These are phyloP conservation scores for Ceramica pisi DNA, from an alignment of 2,888 invertebrate genomes.

Conservation along the genomic window DNA sequence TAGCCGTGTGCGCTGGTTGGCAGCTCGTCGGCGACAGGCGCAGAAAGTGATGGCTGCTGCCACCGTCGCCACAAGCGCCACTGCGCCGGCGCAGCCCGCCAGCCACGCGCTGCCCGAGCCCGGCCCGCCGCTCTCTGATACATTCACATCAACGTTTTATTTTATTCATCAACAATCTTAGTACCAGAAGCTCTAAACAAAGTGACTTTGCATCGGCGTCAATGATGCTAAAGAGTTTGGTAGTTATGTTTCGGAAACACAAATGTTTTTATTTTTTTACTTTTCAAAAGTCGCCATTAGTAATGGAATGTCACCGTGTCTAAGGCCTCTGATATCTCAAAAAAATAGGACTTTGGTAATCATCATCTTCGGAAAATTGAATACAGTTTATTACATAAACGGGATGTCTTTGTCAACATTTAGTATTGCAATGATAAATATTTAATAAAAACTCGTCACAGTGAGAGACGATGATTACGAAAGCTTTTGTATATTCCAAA, in stretches of 20 bases:
- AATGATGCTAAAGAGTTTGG: not conserved
- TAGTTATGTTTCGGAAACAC: no score
- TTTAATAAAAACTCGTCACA: not conserved
- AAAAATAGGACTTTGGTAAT: not conserved
- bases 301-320: not conserved
- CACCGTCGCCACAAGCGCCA: slow-evolving; percentile 93
- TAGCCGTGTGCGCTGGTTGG: slow-evolving; percentile 87
- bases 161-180: not conserved
- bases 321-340: not conserved
- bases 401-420: not conserved
- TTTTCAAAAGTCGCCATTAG: no score
- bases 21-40: slow-evolving; percentile 93
- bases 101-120: slow-evolving; percentile 95
- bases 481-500: not conserved
- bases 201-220: not conserved
- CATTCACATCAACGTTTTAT: not conserved
- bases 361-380: not conserved
- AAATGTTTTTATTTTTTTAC: no score
- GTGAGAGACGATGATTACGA: not conserved
- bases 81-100: slow-evolving; percentile 93
- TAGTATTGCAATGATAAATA: no score
- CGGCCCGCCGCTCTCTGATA: slow-evolving; percentile 83
- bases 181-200: not conserved
- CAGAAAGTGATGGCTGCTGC: slow-evolving; percentile 94
- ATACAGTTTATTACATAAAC: not conserved